Conservation (phyloP, 2,113 vertebrate genomes). For the Acanthisitta chloris region DNA sequence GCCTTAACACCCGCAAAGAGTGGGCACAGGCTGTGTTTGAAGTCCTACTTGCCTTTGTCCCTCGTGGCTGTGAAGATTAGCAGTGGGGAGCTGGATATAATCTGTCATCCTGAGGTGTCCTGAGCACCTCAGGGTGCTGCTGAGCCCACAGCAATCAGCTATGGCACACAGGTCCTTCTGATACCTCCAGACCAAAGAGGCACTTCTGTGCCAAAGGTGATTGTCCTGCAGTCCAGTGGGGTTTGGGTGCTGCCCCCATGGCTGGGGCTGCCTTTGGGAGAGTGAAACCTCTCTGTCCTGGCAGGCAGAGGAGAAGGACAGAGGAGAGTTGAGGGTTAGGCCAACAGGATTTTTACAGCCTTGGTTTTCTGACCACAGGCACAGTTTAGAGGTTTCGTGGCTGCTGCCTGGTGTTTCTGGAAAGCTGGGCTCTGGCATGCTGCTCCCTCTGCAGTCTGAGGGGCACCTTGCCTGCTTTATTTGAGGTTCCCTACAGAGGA, state of each 20-base stretch:
- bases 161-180: neutral
- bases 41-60: neutral
- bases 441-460: neutral
- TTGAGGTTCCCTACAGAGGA: neutral
- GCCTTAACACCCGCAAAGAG: neutral
- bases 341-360: neutral
- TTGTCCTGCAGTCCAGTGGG: neutral
- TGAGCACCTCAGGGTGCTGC: neutral
- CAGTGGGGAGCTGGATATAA: neutral
- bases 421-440: neutral
- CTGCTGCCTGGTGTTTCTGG: slow-evolving; percentile 12
- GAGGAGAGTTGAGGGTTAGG: neutral
- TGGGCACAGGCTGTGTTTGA: neutral
- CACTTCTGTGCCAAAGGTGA: neutral
- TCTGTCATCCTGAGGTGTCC: neutral
- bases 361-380: neutral
- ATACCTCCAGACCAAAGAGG: neutral
- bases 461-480: neutral
- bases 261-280: neutral
- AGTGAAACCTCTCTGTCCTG: neutral
- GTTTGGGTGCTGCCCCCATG: fast-evolving
- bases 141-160: neutral
- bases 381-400: neutral
- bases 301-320: neutral
- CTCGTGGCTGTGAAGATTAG: neutral